Evolutionary conservation across 2,888 invertebrate genomes (phyloP), one percentile per base, ranked within the genome.

Genomic region (Masnerella sp.): DNA sequence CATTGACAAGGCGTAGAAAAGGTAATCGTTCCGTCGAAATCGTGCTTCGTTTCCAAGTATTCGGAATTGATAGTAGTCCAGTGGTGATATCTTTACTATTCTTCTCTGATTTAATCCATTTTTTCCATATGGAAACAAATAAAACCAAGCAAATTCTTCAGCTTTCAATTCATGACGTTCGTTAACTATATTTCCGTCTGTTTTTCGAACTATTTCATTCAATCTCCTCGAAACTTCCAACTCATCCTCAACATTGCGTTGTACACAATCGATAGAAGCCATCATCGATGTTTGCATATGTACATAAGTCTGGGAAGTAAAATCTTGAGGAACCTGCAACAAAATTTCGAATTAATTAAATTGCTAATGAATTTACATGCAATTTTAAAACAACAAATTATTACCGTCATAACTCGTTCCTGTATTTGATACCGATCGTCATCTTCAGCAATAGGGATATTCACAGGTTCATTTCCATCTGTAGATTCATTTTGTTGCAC

Each of bases 141-240:
- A 54, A 45, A 56, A 83, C 80, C 81, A 81, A 0, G 79, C 64
- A 28, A 80, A 81, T 69, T 81, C 80, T 74, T 82, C 83, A 71
- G 80, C 77, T 47, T 62, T 68, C 12, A 43, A 15, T 42, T 73
- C 69, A 14, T 52, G 59, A n/a, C 18, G 56, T 12, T 67, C 76
- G 67, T 82, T 81, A 0, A 80, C 78, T 62, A 80, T 81, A 67
- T 81, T 80, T 42, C 76, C 69, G n/a, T 51, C 68, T 28, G 80
- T 81, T 51, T 79, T 79, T 3, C 76, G 64, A 36, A 51, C 12
- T 64, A 76, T 73, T 59, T 74, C 45, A 51, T 74, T 78, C 7
- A 76, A 7, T 34, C 68, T 69, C n/a, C 25, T 5, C n/a, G 67
- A 45, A 7, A 72, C 76, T 9, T 79, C 42, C 15, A 77, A 20